Conservation (phyloP, 2,888 invertebrate species). For the Caenorhabditis sinica region DNA sequence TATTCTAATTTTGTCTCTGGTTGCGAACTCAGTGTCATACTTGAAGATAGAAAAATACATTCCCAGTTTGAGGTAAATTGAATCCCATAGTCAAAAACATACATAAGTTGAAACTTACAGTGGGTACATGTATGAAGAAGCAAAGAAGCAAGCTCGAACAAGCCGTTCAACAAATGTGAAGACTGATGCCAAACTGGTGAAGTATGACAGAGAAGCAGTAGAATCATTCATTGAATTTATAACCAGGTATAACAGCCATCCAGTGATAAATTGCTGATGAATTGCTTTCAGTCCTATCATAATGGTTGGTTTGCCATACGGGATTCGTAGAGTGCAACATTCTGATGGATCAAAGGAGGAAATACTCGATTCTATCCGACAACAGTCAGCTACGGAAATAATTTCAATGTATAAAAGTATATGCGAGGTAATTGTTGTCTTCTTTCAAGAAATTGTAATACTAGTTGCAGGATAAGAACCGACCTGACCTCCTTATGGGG, state of each 20-base stretch:
- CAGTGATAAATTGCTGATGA: no score
- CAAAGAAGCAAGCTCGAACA: neutral
- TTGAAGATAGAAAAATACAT: slow-evolving; percentile 17
- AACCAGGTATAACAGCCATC: no score
- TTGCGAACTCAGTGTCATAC: neutral
- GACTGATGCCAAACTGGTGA: neutral
- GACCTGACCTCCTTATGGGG: neutral
- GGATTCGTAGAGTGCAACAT: slow-evolving; percentile 1
- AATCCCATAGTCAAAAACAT: neutral
- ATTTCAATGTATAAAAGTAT: slow-evolving; percentile 7
- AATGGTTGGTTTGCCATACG: slow-evolving; percentile 35
- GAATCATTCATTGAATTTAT: slow-evolving; percentile 15
- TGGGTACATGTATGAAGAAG: slow-evolving; percentile 1
- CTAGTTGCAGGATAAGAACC: neutral
- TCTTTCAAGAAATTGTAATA: no score
- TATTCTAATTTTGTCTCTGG: neutral
- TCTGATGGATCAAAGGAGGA: slow-evolving; percentile 16
- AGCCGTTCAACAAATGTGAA: neutral
- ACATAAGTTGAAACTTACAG: neutral
- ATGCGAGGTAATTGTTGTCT: no score
- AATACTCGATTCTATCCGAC: slow-evolving; percentile 28
- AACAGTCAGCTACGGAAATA: slow-evolving; percentile 17
- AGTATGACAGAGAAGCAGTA: neutral
- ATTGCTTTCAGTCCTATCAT: slow-evolving; percentile 12
- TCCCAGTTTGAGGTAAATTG: neutral